Base-by-base conservation (phyloP, 2,113 vertebrate genomes). In the Elgaria multicarinata region DNA sequence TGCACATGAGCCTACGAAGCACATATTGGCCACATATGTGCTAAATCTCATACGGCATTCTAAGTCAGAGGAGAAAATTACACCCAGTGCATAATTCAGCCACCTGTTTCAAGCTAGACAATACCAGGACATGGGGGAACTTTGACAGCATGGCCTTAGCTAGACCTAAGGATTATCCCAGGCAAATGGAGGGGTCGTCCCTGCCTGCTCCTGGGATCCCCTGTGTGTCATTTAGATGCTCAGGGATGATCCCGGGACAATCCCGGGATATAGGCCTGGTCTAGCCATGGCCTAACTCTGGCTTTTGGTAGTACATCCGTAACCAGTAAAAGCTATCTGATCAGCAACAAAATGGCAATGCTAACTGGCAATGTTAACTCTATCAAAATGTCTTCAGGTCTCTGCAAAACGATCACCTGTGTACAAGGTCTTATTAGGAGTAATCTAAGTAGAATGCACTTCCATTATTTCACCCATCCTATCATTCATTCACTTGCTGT, bases 371-470 rank as follows among this genome's bases (percentile, higher is more conserved):
- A 36, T 64, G 26, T 74, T n/a, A 31, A 74, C 50, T 82, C 26
- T 62, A n/a, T 62, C 14, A 58, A n/a, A 58, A 28, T 58, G 36
- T 9, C 69, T 64, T 88, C 31, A 24, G 28, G 33, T 66, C 7
- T 75, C 69, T 50, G 79, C 6, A 76, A 89, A 74, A 46, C 20
- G 28, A 62, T 36, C 13, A 39, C 24, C 6, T 39, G 24, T 14
- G 16, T 75, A 46, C 10, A 64, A 14, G 36, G 5, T 1, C 42
- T 75, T 75, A 36, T 39, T 76, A 36, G 71, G 58, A 36, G 84
- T 66, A 83, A 89, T 78, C 62, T 77, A 75, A 83, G 71, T 24
- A 50, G 81, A 89, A 89, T 84, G 72, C 72, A 50, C 26, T 66
- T 67, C 10, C 88, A 22, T 83, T 50, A 71, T 50, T 5, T 20